Base-by-base conservation (phyloP, 2,888 invertebrate genomes). In the Erynnis tages region DNA sequence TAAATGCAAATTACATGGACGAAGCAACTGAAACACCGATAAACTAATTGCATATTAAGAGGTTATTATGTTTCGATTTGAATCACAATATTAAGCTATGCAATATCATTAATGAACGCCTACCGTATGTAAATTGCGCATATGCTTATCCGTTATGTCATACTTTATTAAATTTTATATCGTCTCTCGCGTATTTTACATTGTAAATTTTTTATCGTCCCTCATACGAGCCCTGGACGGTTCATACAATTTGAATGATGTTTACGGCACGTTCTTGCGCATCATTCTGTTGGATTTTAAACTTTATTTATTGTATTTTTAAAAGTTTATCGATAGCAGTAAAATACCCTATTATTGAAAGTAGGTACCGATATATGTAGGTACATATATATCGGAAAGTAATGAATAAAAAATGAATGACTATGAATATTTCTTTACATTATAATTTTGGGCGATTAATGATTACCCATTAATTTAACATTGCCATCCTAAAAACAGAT, bases 51-150 rank as follows among this genome's bases (percentile, higher is more conserved):
- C 41, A 43, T 34, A 49, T 49, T 34, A 41, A 32, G 27, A 27
- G 34, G 49, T 41, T 41, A 32, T 49, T 34, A 41, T 34, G 49
- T 35, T 49, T 49, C 34, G 19, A 34, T 34, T 35, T 34, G 49
- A 49, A 49, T 41, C 43, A 41, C 41, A 49, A 27, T 49, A 49
- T 41, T 27, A 34, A 49, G 23, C 32, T 2, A 13, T 11, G 23
- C 21, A 23, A 40, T 32, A 40, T 14, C 16, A 48, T 48, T 40
- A 48, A n/a, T 17, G 19, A 29, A 29, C 41, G 49, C 17, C 19
- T 17, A 8, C 30, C 34, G 25, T 40, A 41, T 41, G 40, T 32
- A 32, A 49, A 49, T 49, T 41, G 25, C 32, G 48, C 47, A 40
- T 41, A 41, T 5, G 8, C 16, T 49, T 41, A 49, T 49, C 25